Percentiles rank a stretch among this genome's conserved stretches.
phyloP scores from a whole-genome alignment of 2,888 invertebrate genomes.

The Mamestra brassicae region DNA sequence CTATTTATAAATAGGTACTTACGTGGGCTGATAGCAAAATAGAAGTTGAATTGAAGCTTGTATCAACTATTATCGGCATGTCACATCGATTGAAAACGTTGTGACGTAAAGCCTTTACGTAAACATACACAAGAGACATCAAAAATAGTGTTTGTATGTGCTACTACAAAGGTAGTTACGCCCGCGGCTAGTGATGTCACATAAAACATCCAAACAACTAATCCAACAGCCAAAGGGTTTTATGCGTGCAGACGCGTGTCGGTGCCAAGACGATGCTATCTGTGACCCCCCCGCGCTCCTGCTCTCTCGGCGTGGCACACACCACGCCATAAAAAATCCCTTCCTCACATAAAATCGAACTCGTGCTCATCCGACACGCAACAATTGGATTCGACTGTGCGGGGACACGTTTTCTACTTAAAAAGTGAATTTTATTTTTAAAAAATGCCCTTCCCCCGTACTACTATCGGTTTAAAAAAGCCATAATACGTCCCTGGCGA shows the following conservation, averaged over 20 bases:
- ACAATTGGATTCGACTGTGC: slow-evolving; percentile 87
- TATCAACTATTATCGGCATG: slow-evolving; percentile 30
- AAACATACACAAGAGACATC: slow-evolving; percentile 64
- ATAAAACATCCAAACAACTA: slow-evolving; percentile 67
- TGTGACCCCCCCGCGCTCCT: slow-evolving; percentile 70
- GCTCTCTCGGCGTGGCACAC: slow-evolving; percentile 80
- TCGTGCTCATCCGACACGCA: slow-evolving; percentile 91
- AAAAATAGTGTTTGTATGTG: slow-evolving; percentile 52
- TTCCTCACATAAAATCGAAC: slow-evolving; percentile 87
- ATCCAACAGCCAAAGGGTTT: slow-evolving; percentile 77
- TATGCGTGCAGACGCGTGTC: slow-evolving; percentile 76
- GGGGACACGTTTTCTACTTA: slow-evolving; percentile 88
- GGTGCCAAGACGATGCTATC: slow-evolving; percentile 75
- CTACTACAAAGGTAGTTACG: slow-evolving; percentile 61
- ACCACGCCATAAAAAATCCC: slow-evolving; percentile 89
- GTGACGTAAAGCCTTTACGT: slow-evolving; percentile 67
- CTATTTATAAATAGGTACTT: not conserved
- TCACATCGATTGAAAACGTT: slow-evolving; percentile 38
- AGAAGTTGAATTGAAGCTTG: slow-evolving; percentile 7
- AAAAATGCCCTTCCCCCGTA: slow-evolving; percentile 86
- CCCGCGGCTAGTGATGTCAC: slow-evolving; percentile 70
- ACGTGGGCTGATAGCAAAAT: slow-evolving; percentile 18
- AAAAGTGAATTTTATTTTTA: slow-evolving; percentile 89
- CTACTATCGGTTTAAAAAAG: slow-evolving; percentile 87
- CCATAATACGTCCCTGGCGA: slow-evolving; percentile 85